Evolutionary conservation across 2,888 invertebrate genomes (phyloP).

Genomic region (Baccha elongata): DNA sequence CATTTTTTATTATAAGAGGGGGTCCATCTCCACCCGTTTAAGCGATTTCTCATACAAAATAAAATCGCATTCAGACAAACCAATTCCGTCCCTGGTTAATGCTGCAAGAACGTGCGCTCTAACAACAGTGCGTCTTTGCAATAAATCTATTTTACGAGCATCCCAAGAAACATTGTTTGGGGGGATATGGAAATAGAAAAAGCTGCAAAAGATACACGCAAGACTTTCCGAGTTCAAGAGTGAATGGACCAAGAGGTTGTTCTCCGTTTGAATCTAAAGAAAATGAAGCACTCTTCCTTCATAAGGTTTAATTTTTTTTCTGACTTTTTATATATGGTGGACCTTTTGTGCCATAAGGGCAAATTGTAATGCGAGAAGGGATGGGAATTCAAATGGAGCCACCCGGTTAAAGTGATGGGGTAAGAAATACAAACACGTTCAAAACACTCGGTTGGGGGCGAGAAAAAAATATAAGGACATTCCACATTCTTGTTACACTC

Average conservation of each 20-base stretch:
- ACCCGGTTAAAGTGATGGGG: conserved; percentile 27
- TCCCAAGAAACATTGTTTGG: conserved; percentile 74
- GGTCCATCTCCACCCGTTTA: no score
- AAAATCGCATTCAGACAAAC: no score
- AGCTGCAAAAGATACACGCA: conserved; percentile 57
- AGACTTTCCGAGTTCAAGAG: conserved; percentile 41
- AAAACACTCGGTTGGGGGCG: not conserved
- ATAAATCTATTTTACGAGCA: conserved; percentile 82
- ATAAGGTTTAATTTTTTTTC: conserved; percentile 8
- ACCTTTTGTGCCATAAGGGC: conserved; percentile 63
- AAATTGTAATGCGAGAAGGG: conserved; percentile 62
- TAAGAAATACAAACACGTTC: conserved; percentile 40
- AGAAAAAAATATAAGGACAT: conserved; percentile 18
- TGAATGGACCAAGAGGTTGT: conserved; percentile 18
- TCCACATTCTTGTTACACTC: conserved; percentile 43
- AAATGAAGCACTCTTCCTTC: conserved; percentile 49
- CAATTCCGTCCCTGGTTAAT: conserved; percentile 19
- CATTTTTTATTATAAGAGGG: no score
- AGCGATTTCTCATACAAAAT: no score
- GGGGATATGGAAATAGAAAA: conserved; percentile 21
- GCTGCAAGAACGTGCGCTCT: conserved; percentile 77
- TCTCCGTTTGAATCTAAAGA: conserved; percentile 41
- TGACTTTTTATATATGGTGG: conserved; percentile 34
- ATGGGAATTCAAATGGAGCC: conserved; percentile 60
- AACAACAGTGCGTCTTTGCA: conserved; percentile 81